Conservation (phyloP, 2,888 invertebrate species). For the Spilarctia lutea region DNA sequence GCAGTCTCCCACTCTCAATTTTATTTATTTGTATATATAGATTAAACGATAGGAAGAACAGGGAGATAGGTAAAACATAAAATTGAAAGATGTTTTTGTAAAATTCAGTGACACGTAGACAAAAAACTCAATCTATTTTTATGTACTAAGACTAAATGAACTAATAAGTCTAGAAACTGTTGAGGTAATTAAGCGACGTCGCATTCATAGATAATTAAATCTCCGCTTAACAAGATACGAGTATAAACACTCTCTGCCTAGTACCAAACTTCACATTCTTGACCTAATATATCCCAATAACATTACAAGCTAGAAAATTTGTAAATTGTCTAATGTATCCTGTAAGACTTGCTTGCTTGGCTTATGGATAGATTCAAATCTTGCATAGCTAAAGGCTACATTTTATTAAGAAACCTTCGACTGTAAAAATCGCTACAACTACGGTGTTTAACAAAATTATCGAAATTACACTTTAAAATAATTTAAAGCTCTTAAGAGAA, state of each 20-base stretch:
- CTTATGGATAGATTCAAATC: too few relatives aligned
- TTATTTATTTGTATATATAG: too few relatives aligned
- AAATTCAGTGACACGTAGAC: too few relatives aligned
- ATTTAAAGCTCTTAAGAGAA: neutral
- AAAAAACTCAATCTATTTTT: neutral
- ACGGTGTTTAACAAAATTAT: neutral
- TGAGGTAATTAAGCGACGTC: neutral
- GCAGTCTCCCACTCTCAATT: too few relatives aligned
- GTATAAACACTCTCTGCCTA: neutral
- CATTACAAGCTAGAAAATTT: too few relatives aligned
- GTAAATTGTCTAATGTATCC: too few relatives aligned
- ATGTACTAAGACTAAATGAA: neutral
- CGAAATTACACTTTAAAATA: neutral
- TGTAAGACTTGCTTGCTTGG: too few relatives aligned
- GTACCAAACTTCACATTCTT: neutral
- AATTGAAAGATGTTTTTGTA: neutral
- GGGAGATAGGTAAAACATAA: too few relatives aligned
- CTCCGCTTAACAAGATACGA: neutral
- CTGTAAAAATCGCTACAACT: too few relatives aligned
- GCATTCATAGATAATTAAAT: conserved; percentile 1
- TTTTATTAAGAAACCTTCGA: too few relatives aligned
- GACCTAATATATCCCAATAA: too few relatives aligned
- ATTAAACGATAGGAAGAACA: too few relatives aligned
- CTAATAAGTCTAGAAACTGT: neutral
- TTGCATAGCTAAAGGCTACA: neutral